Percentiles rank a stretch among this genome's conserved stretches.
These are phyloP conservation scores for Trachelus troglodyta DNA, from an alignment of 2,888 invertebrate species.

Conservation along the genomic window DNA sequence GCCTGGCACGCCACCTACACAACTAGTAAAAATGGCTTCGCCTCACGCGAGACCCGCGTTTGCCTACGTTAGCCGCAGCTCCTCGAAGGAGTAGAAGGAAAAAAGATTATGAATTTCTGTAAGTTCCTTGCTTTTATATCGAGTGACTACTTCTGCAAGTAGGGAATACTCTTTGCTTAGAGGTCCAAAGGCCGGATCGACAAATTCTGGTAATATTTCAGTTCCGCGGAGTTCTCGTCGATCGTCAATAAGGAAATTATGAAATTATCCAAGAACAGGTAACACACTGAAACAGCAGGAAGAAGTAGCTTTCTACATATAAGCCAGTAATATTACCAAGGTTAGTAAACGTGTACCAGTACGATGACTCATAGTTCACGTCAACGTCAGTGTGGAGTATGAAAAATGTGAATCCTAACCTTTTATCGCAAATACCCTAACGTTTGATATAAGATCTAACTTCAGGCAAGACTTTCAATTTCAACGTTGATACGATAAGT, in stretches of 20 bases:
- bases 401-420: background rate
- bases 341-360: background rate
- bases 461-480: background rate
- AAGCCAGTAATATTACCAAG: background rate
- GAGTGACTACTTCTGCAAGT: background rate
- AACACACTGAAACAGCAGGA: background rate
- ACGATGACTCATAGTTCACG: background rate
- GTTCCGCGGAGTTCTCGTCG: background rate
- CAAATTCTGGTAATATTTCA: background rate
- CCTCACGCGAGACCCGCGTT: background rate
- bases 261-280: background rate
- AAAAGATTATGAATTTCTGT: background rate
- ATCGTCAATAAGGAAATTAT: background rate
- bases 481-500: background rate
- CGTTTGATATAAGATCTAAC: background rate
- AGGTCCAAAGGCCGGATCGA: background rate
- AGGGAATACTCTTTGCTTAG: background rate
- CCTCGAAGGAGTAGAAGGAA: background rate
- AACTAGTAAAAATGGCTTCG: background rate
- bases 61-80: too few relatives aligned
- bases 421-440: background rate
- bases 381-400: background rate
- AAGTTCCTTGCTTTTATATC: background rate
- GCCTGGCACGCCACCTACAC: background rate
- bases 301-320: background rate